Evolutionary conservation across 1,140 invertebrate species (phyloP), one percentile per base, ranked within the genome.

Genomic region (Chymomyza costata): DNA sequence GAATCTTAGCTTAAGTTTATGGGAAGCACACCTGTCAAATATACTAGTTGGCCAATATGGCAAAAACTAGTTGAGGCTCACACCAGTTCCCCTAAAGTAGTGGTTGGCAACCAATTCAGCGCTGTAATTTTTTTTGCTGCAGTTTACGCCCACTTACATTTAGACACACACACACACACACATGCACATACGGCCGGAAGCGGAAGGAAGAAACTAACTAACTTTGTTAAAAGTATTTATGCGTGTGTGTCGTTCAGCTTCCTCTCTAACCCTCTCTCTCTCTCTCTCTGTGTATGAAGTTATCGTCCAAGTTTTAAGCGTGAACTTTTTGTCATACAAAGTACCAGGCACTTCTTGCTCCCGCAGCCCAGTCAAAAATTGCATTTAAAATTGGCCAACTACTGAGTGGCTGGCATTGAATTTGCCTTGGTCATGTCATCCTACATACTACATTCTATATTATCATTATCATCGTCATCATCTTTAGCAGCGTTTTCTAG

Each of bases 171-270:
- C 41, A 35, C 16, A 56, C 17, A 35, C 43, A 38, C 34, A 58
- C 13, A 14, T 19, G 40, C 25, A 25, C 49, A 34, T 14, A 21
- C 30, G 18, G 15, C 45, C 21, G 48, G 44, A 47, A 50, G 68
- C 40, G 70, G 71, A 78, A 76, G 71, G 70, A 76, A 76, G 71
- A 71, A 66, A 78, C 71, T 76, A 78, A 78, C 71, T 76, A 76
- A 71, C 71, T 76, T 78, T 71, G 71, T 76, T 78, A 66, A 76
- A 66, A 76, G 54, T 58, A 39, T 46, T 61, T 61, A 61, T 61
- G 58, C 52, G 52, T 38, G 61, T 37, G 51, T 43, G 49, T 16
- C 56, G 47, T 39, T n/a, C n/a, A n/a, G n/a, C n/a, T n/a, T n/a
- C n/a, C 11, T 6, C 40, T 25, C 17, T 17, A 2, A 14, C 32